Evolutionary conservation across 2,888 invertebrate species (phyloP).

Genomic region (Calameuta pallipes): DNA sequence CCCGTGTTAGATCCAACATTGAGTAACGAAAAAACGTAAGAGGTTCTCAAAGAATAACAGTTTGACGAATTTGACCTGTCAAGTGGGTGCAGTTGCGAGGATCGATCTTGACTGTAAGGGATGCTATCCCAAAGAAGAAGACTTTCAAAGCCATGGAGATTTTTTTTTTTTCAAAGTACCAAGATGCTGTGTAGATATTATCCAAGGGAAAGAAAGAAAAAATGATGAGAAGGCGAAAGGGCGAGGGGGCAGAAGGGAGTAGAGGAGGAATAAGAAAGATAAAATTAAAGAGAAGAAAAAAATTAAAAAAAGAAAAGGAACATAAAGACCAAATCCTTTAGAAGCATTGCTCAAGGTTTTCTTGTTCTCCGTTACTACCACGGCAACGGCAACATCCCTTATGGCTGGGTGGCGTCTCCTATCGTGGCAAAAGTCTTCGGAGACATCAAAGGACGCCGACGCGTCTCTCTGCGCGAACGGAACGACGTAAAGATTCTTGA

Average conservation of each 20-base stretch:
- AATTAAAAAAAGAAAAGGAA: conserved; percentile 12
- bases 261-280: conserved; percentile 15
- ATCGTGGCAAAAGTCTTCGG: conserved; percentile 27
- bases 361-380: too few species aligned
- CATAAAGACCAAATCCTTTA: neutral
- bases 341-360: too few species aligned
- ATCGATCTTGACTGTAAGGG: neutral
- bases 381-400: too few species aligned
- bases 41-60: conserved; percentile 56
- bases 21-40: too few species aligned
- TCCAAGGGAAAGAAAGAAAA: conserved; percentile 12
- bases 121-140: conserved; percentile 5
- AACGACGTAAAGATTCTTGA: neutral
- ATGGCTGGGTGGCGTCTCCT: conserved; percentile 4
- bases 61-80: conserved; percentile 57
- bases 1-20: too few species aligned
- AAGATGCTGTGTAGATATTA: conserved; percentile 9
- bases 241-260: conserved; percentile 6
- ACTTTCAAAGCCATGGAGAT: conserved; percentile 17
- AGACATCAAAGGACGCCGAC: conserved; percentile 31
- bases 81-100: conserved; percentile 37
- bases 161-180: conserved; percentile 25
- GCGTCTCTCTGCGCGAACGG: neutral
- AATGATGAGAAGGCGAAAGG: conserved; percentile 7
- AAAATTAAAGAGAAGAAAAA: conserved; percentile 7